Evolutionary conservation across 2,888 invertebrate genomes (phyloP).

Genomic region (Caenorhabditis virilis): DNA sequence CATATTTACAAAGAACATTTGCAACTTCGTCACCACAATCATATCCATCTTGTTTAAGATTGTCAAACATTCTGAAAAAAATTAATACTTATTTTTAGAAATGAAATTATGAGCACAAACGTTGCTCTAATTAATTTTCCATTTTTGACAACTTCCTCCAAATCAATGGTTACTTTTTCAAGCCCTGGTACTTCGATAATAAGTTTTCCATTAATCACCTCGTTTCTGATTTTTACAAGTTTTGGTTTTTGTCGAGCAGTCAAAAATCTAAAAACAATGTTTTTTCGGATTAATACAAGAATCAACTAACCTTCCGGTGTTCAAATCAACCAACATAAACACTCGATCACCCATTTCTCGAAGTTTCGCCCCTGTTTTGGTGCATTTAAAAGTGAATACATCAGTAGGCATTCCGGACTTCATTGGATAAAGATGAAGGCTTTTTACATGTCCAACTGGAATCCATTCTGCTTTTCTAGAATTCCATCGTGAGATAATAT

Average conservation of each 20-base stretch:
- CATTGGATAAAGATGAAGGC: conserved; percentile 44
- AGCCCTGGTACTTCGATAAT: conserved; percentile 13
- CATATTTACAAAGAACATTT: conserved; percentile 27
- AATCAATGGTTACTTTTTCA: conserved; percentile 8
- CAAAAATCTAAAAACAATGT: conserved; percentile 29
- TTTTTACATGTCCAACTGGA: conserved; percentile 43
- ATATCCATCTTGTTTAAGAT: conserved; percentile 39
- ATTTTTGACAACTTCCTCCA: conserved; percentile 26
- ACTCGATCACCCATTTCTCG: conserved; percentile 39
- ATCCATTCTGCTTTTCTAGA: conserved; percentile 31
- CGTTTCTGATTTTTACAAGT: conserved; percentile 21
- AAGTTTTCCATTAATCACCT: conserved; percentile 19
- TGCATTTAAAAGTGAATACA: conserved; percentile 46
- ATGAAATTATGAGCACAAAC: conserved; percentile 6
- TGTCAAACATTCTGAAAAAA: conserved; percentile 38
- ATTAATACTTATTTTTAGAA: background rate
- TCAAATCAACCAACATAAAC: conserved; percentile 35
- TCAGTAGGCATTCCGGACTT: conserved; percentile 35
- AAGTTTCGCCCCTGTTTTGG: conserved; percentile 18
- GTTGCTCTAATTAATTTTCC: conserved; percentile 28
- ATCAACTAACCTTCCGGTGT: conserved; percentile 30
- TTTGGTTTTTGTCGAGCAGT: conserved; percentile 45
- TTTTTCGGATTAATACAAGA: background rate
- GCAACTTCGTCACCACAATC: conserved; percentile 48
- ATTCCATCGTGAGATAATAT: too few species aligned